Evolutionary conservation across 2,797 vertebrate genomes (phyloP).

Genomic region (Clamator glandarius): DNA sequence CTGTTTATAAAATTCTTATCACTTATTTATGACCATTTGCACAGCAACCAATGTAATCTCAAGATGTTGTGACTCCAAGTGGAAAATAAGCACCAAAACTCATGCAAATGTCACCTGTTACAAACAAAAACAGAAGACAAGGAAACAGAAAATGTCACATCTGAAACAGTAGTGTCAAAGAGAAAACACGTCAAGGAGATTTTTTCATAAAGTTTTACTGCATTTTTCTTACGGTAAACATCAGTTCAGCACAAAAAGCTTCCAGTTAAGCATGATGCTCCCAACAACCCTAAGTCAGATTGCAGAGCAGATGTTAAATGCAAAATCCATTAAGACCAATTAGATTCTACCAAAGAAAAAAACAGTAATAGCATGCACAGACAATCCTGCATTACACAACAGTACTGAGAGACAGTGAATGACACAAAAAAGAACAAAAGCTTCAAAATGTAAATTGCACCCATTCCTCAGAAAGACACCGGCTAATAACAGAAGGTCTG

Average conservation of each 20-base stretch:
- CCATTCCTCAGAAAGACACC: not conserved
- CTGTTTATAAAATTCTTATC: slow-evolving; percentile 10
- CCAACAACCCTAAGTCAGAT: slow-evolving; percentile 34
- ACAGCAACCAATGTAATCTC: not conserved
- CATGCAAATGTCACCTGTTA: not conserved
- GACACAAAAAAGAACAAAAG: not conserved
- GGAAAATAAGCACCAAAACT: slow-evolving; percentile 41
- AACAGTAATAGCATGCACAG: not conserved
- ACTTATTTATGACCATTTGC: slow-evolving; percentile 21
- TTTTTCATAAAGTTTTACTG: not conserved
- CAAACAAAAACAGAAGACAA: not conserved
- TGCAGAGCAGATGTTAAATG: slow-evolving; percentile 47
- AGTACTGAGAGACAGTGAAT: not conserved
- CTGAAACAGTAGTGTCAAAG: not conserved
- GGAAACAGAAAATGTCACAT: not conserved
- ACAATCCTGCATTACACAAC: not conserved
- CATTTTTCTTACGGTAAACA: slow-evolving; percentile 1
- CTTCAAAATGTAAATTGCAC: not conserved
- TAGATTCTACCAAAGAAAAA: slow-evolving; percentile 29
- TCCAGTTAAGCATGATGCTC: slow-evolving; percentile 23
- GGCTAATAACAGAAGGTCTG: not conserved
- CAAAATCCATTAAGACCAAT: slow-evolving; percentile 65
- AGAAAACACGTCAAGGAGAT: not conserved
- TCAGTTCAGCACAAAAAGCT: slow-evolving; percentile 15
- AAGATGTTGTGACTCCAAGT: not conserved